Evolutionary conservation across 2,113 vertebrate genomes (phyloP).

Genomic region (Tringa solitaria): DNA sequence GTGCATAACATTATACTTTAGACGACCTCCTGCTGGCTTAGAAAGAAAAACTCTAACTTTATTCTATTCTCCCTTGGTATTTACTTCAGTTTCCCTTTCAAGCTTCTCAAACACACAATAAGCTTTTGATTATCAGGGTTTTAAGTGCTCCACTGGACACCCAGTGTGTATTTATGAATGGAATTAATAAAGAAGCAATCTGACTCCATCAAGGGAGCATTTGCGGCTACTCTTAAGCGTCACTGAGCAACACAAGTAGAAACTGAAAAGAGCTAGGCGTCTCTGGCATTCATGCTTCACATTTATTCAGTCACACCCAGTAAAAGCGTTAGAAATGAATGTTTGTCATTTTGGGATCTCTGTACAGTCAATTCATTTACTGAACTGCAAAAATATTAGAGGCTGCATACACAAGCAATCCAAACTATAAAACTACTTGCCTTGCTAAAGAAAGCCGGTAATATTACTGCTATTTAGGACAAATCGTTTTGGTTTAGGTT

Average conservation of each 20-base stretch:
- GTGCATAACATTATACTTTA: slow-evolving; percentile 64
- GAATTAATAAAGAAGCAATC: slow-evolving; percentile 82
- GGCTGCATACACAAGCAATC: background rate
- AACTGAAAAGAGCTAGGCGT: slow-evolving; percentile 25
- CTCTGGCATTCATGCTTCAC: slow-evolving; percentile 34
- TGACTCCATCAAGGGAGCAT: slow-evolving; percentile 69
- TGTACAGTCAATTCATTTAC: background rate
- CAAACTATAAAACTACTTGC: background rate
- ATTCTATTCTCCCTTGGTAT: slow-evolving; percentile 71
- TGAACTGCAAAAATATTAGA: background rate
- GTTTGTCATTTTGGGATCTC: background rate
- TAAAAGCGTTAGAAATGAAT: slow-evolving; percentile 38
- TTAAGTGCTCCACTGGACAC: slow-evolving; percentile 69
- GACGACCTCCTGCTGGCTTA: slow-evolving; percentile 62
- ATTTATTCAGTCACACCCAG: slow-evolving; percentile 44
- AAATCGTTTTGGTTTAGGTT: background rate
- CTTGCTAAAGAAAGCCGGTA: background rate
- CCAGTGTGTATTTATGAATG: slow-evolving; percentile 79
- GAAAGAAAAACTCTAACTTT: slow-evolving; percentile 71
- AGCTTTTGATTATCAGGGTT: slow-evolving; percentile 79
- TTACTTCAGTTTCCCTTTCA: slow-evolving; percentile 74
- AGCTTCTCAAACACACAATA: slow-evolving; percentile 75
- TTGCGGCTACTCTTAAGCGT: slow-evolving; percentile 45
- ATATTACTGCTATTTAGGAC: background rate
- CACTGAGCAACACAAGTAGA: slow-evolving; percentile 34